Evolutionary conservation across 1,140 invertebrate genomes (phyloP).

Genomic region (Drosophila santomea): DNA sequence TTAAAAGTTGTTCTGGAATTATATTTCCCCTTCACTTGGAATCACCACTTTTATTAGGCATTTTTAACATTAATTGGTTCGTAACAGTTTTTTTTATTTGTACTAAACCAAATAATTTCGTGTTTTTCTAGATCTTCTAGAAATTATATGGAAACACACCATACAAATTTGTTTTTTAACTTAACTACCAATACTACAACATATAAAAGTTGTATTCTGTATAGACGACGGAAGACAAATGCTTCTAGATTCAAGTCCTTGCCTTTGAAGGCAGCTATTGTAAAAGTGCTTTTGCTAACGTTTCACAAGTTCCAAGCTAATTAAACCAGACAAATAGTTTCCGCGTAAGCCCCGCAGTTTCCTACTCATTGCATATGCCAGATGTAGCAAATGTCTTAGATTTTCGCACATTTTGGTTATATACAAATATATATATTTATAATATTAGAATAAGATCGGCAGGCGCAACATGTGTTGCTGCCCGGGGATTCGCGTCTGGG

Average conservation of each 20-base stretch:
- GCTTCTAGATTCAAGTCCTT: background rate
- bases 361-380: constrained; percentile 23
- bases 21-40: too few species aligned
- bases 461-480: constrained; percentile 50
- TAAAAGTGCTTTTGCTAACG: constrained; percentile 2
- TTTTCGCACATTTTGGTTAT: constrained; percentile 63
- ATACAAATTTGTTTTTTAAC: background rate
- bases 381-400: constrained; percentile 61
- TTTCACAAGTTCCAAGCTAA: constrained; percentile 26
- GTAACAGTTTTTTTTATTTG: too few species aligned
- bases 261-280: background rate
- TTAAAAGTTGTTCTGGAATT: too few species aligned
- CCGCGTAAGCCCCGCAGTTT: background rate
- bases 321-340: constrained; percentile 25
- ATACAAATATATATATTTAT: constrained; percentile 5
- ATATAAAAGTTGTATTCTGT: background rate
- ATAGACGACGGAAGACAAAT: background rate
- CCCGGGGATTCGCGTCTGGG: constrained; percentile 27
- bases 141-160: too few species aligned
- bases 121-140: too few species aligned
- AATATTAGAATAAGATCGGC: background rate
- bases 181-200: too few species aligned
- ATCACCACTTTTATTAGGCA: too few species aligned
- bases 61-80: too few species aligned
- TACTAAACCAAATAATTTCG: too few species aligned